phyloP scores from a whole-genome alignment of 2,113 vertebrate species.

The Gila orcuttii region DNA sequence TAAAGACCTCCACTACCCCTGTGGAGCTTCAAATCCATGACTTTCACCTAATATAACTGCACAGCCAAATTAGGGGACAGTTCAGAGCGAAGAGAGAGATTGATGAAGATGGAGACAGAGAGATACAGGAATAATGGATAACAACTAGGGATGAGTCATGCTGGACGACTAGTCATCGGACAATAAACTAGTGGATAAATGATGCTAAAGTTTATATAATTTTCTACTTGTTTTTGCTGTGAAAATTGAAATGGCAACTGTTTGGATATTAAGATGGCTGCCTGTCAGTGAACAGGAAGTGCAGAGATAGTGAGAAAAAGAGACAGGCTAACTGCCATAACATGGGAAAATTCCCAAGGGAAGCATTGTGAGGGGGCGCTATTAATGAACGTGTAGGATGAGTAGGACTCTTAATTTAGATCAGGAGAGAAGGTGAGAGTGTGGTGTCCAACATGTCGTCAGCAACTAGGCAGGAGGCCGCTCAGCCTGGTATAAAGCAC shows the following conservation, averaged over 20 bases:
- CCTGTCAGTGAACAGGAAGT: neutral
- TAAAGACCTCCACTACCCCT: constrained; percentile 17
- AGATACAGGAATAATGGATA: constrained; percentile 46
- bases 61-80: constrained; percentile 31
- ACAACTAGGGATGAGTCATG: constrained; percentile 38
- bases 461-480: constrained; percentile 10
- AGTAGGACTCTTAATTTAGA: constrained; percentile 54
- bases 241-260: constrained; percentile 8
- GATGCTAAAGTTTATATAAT: neutral
- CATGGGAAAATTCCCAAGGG: constrained; percentile 3
- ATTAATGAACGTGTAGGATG: constrained; percentile 52
- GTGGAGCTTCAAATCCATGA: constrained; percentile 21
- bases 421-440: constrained; percentile 46
- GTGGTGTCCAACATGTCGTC: constrained; percentile 40
- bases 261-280: constrained; percentile 11
- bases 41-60: constrained; percentile 1
- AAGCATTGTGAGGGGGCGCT: constrained; percentile 21
- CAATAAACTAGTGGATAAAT: neutral
- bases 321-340: constrained; percentile 16
- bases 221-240: neutral
- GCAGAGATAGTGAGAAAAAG: constrained; percentile 4
- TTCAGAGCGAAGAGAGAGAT: constrained; percentile 33
- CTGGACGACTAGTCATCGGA: neutral
- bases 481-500: constrained; percentile 20
- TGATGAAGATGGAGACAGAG: constrained; percentile 34